phyloP scores from a whole-genome alignment of 2,113 vertebrate species.

The Heloderma charlesbogerti region DNA sequence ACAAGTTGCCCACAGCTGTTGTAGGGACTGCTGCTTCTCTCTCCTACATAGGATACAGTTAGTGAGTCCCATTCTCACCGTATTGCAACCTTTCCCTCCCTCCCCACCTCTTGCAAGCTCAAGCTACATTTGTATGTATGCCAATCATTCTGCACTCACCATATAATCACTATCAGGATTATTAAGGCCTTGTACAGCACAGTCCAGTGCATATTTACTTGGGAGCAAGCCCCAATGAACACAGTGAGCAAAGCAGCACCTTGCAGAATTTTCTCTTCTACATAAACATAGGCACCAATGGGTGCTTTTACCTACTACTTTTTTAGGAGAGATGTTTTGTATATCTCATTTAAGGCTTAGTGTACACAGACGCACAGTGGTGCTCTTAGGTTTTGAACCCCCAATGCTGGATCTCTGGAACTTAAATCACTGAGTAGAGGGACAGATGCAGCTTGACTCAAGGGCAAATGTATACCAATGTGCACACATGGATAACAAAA shows the following conservation, averaged over 20 bases:
- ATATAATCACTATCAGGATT: background rate
- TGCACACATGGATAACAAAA: no score
- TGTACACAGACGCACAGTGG: background rate
- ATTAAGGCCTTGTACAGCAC: background rate
- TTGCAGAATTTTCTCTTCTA: background rate
- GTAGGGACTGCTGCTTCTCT: no score
- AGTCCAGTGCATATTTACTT: background rate
- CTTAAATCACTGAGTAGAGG: background rate
- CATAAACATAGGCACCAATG: background rate
- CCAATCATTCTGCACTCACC: no score
- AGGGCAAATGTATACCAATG: background rate
- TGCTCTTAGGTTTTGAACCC: background rate
- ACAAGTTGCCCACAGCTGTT: no score
- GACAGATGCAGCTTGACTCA: background rate
- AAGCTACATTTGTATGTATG: background rate
- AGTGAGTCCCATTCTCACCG: no score
- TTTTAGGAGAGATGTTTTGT: background rate
- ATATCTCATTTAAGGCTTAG: background rate
- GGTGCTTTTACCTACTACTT: background rate
- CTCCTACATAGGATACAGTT: no score
- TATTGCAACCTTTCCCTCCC: background rate
- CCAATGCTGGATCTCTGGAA: background rate
- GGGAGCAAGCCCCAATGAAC: background rate
- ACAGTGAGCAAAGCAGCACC: background rate
- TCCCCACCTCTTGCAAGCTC: background rate